phyloP scores from a whole-genome alignment of 2,888 invertebrate species.

The Phortica magna region DNA sequence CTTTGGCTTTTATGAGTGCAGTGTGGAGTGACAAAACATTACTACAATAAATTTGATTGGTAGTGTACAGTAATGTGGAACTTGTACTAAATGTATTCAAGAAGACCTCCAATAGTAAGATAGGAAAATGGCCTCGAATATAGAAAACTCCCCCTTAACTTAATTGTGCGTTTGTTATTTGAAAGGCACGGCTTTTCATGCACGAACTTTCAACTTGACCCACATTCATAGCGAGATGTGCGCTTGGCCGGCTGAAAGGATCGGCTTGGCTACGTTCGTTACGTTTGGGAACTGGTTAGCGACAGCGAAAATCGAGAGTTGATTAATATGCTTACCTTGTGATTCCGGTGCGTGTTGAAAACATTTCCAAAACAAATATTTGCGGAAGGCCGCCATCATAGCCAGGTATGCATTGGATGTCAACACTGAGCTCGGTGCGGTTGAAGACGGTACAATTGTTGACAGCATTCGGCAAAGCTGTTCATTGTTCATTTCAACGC shows the following conservation, averaged over 20 bases:
- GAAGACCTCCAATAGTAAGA: too few species aligned
- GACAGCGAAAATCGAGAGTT: slow-evolving; percentile 49
- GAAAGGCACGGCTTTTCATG: background rate
- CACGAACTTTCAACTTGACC: slow-evolving; percentile 58
- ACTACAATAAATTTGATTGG: too few species aligned
- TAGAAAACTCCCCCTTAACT: too few species aligned
- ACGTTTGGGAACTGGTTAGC: background rate
- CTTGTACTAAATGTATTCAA: too few species aligned
- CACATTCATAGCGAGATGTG: slow-evolving; percentile 8
- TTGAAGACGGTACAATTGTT: slow-evolving; percentile 91
- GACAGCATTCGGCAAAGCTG: slow-evolving; percentile 91
- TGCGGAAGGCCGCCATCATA: slow-evolving; percentile 95
- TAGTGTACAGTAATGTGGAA: too few species aligned
- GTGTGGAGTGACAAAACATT: too few species aligned
- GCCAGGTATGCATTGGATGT: slow-evolving; percentile 89
- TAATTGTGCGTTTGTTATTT: too few species aligned
- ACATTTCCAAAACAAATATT: slow-evolving; percentile 89
- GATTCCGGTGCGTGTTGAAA: slow-evolving; percentile 78
- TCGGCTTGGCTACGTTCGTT: slow-evolving; percentile 4
- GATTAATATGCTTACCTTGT: slow-evolving; percentile 76
- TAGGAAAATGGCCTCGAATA: too few species aligned
- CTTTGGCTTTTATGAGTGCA: too few species aligned
- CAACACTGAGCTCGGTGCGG: slow-evolving; percentile 89
- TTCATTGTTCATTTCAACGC: slow-evolving; percentile 17
- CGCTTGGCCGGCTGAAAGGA: background rate